phyloP scores from a whole-genome alignment of 1,140 invertebrate species.

The Drosophila pachea region DNA sequence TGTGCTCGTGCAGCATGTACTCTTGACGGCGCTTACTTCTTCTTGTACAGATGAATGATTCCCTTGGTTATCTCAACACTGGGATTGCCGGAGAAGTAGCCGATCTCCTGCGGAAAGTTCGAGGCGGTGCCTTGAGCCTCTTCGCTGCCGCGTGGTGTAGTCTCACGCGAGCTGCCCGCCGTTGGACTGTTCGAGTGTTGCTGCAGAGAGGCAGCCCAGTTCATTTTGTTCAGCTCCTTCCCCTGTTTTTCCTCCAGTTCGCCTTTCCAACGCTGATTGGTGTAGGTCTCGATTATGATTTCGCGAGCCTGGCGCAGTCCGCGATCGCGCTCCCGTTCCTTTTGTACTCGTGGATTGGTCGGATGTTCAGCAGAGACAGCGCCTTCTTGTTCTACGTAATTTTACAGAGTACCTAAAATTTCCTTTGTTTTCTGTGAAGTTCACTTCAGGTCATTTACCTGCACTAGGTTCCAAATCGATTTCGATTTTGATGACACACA shows the following conservation, averaged over 20 bases:
- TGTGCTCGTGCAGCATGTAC: not conserved
- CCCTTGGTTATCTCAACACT: conserved; percentile 96
- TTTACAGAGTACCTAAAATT: conserved; percentile 1
- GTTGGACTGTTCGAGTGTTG: conserved; percentile 65
- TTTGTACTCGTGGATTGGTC: conserved; percentile 71
- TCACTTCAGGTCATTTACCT: conserved; percentile 44
- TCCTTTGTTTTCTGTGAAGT: conserved; percentile 9
- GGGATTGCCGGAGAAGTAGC: conserved; percentile 97
- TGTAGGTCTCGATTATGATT: conserved; percentile 84
- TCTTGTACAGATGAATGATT: conserved; percentile 97
- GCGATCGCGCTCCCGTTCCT: conserved; percentile 79
- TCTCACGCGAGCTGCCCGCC: conserved; percentile 77
- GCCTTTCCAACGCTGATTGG: conserved; percentile 79
- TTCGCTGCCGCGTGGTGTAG: conserved; percentile 77
- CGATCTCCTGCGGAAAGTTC: conserved; percentile 83
- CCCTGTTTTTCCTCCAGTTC: conserved; percentile 27
- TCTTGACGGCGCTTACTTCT: conserved; percentile 83
- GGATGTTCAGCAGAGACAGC: conserved; percentile 74
- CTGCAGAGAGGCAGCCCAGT: conserved; percentile 70
- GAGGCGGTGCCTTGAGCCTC: conserved; percentile 46
- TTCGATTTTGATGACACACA: conserved; percentile 78
- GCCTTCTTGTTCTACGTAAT: conserved; percentile 47
- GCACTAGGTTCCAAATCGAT: conserved; percentile 61
- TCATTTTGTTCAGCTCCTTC: conserved; percentile 51
- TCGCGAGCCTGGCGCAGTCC: conserved; percentile 82